Percentiles rank a stretch among this genome's conserved stretches.
Conservation (phyloP, 2,113 vertebrate species). For the Oplegnathus fasciatus region DNA sequence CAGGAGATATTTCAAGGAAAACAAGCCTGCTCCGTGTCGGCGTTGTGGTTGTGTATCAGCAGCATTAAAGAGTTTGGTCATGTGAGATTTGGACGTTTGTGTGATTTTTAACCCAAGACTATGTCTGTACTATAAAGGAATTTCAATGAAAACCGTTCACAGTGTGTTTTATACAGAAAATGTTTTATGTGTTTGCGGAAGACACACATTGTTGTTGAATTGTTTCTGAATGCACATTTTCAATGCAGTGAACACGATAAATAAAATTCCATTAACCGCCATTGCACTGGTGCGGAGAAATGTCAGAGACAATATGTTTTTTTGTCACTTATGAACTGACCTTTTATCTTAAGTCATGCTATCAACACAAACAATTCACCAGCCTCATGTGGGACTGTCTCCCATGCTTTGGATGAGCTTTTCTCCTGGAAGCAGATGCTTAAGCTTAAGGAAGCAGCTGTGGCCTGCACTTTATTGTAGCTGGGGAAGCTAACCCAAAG, state of each 20-base stretch:
- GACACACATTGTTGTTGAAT: not conserved
- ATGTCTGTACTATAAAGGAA: not conserved
- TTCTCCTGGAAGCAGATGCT: conserved; percentile 6
- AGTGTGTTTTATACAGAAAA: not conserved
- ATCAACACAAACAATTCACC: not conserved
- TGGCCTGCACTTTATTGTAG: not conserved
- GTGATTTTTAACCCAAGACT: not conserved
- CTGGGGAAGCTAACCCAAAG: not conserved
- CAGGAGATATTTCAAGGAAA: not conserved
- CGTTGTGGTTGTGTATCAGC: not conserved
- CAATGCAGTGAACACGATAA: not conserved
- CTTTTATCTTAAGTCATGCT: conserved; percentile 2
- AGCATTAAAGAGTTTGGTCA: not conserved
- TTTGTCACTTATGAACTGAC: conserved; percentile 5
- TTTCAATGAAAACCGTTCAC: not conserved
- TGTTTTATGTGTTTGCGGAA: not conserved
- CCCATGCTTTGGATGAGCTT: not conserved
- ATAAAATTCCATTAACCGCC: not conserved
- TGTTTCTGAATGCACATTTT: not conserved
- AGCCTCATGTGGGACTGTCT: not conserved
- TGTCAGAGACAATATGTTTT: not conserved
- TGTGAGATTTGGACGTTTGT: not conserved
- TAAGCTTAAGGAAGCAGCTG: conserved; percentile 28
- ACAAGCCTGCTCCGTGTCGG: not conserved
- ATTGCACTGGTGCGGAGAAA: not conserved